Evolutionary conservation across 37 sponge, comb jelly and placozoan genomes (phyloP), one percentile per base, ranked within the genome.

Genomic region (Petrosia ficiformis): DNA sequence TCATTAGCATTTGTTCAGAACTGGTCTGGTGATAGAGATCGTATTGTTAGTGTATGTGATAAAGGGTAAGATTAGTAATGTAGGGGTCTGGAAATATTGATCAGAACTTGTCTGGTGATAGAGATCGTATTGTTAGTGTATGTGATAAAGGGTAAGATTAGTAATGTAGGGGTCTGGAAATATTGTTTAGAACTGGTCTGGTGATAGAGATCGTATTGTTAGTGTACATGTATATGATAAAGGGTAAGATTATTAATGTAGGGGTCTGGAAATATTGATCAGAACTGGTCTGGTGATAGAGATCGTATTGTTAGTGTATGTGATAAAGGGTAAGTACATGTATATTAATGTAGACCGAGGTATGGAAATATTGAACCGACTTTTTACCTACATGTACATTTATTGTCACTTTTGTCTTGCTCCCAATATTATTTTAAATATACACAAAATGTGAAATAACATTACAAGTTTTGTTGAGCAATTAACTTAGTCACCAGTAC

Each of bases 111-210:
- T 70, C 70, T 61, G 87, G 82, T 0, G 87, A 87, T 31, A 59
- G 82, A 33, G 82, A 87, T 30, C 65, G 82, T 24, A 69, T 87
- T 33, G 87, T 71, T 19, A 80, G 76, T 42, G 77, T 87, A 30
- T 42, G 70, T 10, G 56, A 75, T 32, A 76, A 81, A 22, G 87
- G 87, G 87, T 87, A 32, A 59, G 72, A n/a, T 48, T 48, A 14
- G 14, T 48, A 14, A 3, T 26, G 66, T 64, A 64, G 66, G 34
- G 54, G 54, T 48, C 14, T 48, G 54, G 54, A n/a, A n/a, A n/a
- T n/a, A n/a, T 78, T 36, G 76, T 88, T 21, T 80, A 76, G 87
- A 87, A 70, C 77, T 87, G 75, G 77, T 70, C 70, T 61, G 87
- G 82, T 0, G 87, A 87, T 31, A 59, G 82, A 33, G 82, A 87